These are phyloP conservation scores for Melanostoma mellinum DNA, from an alignment of 2,888 invertebrate genomes.

Conservation along the genomic window DNA sequence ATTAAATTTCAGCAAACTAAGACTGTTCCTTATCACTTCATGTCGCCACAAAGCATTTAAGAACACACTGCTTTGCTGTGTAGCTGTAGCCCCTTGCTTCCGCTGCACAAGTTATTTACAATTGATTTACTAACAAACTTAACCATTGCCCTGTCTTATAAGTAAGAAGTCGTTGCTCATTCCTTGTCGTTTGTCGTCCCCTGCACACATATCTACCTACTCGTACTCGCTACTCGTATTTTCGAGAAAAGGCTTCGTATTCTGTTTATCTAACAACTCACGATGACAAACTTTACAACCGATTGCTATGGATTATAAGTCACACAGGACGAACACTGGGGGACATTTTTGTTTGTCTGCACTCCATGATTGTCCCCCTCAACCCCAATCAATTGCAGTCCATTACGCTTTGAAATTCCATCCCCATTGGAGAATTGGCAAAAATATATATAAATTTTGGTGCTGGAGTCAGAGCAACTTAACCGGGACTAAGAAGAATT, in stretches of 20 bases:
- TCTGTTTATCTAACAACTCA: constrained; percentile 61
- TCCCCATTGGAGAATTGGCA: constrained; percentile 2
- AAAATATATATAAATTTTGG: neutral
- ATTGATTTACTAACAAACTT: constrained; percentile 69
- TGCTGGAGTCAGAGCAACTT: constrained; percentile 15
- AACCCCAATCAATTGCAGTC: constrained; percentile 78
- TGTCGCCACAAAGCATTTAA: constrained; percentile 60
- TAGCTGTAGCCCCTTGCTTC: neutral
- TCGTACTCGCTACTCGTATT: neutral
- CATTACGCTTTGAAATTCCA: constrained; percentile 76
- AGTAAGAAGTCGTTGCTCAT: no score
- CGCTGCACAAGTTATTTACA: constrained; percentile 56
- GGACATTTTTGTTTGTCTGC: constrained; percentile 66
- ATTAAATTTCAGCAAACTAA: constrained; percentile 16
- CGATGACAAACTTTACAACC: constrained; percentile 68
- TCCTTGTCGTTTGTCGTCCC: neutral
- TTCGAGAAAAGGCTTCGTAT: neutral
- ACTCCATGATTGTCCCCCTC: constrained; percentile 45
- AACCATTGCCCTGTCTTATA: neutral
- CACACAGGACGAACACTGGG: constrained; percentile 51
- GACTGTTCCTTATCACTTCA: constrained; percentile 55
- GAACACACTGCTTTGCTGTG: constrained; percentile 17
- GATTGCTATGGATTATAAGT: constrained; percentile 66
- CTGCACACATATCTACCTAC: neutral
- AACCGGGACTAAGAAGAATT: constrained; percentile 32